Evolutionary conservation across 2,113 vertebrate species (phyloP), one percentile per base, ranked within the genome.

Genomic region (Spheniscus mendiculus): DNA sequence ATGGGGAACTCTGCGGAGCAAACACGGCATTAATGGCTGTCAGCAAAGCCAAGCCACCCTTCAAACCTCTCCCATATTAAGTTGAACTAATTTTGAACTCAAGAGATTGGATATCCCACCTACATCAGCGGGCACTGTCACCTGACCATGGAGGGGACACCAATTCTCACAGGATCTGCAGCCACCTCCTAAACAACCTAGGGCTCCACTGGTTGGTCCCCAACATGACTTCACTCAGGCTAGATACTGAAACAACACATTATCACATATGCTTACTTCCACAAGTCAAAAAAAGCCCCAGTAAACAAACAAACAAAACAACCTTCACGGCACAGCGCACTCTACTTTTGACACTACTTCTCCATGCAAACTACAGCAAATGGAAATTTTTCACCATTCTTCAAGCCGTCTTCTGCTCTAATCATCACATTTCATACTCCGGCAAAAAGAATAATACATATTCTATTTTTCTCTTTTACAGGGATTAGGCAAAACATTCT

Each of bases 11-110:
- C 58, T 38, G 50, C 0, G 0, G 56, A 87, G 61, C 5, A 1
- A 84, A 67, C 29, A 59, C 0, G 0, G 47, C 70, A 87, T 45
- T 76, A 72, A 52, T 5, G 40, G 30, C 36, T 0, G 0, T 65
- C 62, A 90, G 82, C 58, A 94, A 89, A 92, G 83, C 47, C 66
- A 92, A 91, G 32, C 30, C 45, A 70, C 66, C 40, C 74, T 83
- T 89, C 55, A 50, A 82, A 87, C 66, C 42, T 80, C 55, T 85
- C 67, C 74, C 45, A 30, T 77, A 73, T 44, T 59, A 74, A 78
- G 70, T 8, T 71, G 80, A 88, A 93, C 91, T 93, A 83, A 96
- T 95, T 95, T 94, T 87, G 81, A 96, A 93, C 78, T 88, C 49
- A 55, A 89, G 89, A 87, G 89, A 97, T 80, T 82, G 94, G 63